Base-by-base conservation (phyloP, 2,113 vertebrate genomes). In the Tiliqua scincoides region DNA sequence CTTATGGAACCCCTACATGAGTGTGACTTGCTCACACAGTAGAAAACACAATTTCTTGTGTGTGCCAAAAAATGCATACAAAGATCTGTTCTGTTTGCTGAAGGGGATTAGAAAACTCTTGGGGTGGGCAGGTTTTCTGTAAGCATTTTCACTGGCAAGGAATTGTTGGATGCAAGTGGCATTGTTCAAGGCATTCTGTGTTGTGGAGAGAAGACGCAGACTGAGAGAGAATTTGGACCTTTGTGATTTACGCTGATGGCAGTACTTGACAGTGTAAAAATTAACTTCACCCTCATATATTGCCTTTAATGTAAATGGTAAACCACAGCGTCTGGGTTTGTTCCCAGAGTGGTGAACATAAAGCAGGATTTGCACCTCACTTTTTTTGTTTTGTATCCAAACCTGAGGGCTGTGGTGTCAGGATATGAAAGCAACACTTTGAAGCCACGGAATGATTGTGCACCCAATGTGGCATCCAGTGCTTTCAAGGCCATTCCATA, bases 231-330 rank as follows among this genome's bases (percentile, higher is more conserved):
- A 62, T 68, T 62, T 79, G 40, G 27, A 27, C 18, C 40, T 79
- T 27, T 25, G 37, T 21, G 20, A 70, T 35, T 76, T 71, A 12
- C 61, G 25, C 14, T 0, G 67, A 2, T 54, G 25, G 30, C 30
- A 7, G 11, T 21, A n/a, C 3, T 25, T 61, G 17, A 40, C 23
- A 37, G 35, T 71, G 62, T 23, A n/a, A 79, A 85, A 62, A 1
- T 14, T 30, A 43, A 62, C 23, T 4, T 30, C 76, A 48, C 37
- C 67, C 37, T 43, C 30, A 40, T 72, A 48, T 62, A 61, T 62
- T 72, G 68, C n/a, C 4, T 88, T 77, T 87, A 25, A 57, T 86
- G 21, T n/a, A 37, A 18, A 67, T 61, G 61, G 62, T 89, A 78
- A 57, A 91, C 18, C 59, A n/a, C 1, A 0, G 57, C 85, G 35